Evolutionary conservation across 30 jellyfish, hydroid and myxozoan genomes (phyloP).

Genomic region (Aurelia coerulea): DNA sequence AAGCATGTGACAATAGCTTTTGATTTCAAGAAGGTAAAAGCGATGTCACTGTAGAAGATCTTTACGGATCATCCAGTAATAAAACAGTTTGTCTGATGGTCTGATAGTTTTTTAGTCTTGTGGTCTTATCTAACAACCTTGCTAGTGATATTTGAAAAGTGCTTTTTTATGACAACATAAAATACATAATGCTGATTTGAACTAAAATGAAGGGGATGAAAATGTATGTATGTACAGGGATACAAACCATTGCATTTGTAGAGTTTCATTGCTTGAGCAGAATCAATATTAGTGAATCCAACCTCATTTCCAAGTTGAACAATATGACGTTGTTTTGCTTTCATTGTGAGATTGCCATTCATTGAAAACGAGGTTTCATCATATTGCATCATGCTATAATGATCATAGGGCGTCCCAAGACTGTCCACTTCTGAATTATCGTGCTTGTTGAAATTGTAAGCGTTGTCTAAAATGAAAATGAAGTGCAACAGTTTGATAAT

Average conservation of each 20-base stretch:
- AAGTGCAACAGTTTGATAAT: background rate
- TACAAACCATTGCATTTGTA: conserved; percentile 83
- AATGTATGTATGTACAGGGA: background rate
- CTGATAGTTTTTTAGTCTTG: no score
- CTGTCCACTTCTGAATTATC: conserved; percentile 84
- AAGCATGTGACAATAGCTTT: no score
- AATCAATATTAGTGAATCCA: conserved; percentile 81
- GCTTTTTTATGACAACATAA: no score
- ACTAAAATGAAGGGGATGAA: no score
- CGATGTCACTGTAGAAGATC: no score
- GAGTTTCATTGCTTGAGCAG: conserved; percentile 73
- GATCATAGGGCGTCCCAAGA: conserved; percentile 86
- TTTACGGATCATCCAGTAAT: no score
- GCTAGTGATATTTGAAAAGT: no score
- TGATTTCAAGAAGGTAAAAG: no score
- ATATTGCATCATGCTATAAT: conserved; percentile 87
- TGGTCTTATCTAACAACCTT: no score
- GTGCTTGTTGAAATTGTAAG: conserved; percentile 74
- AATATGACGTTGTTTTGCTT: conserved; percentile 60
- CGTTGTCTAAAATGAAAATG: conserved; percentile 42
- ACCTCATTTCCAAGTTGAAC: conserved; percentile 96
- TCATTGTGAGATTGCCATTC: conserved; percentile 82
- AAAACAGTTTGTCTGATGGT: no score
- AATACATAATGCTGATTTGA: no score
- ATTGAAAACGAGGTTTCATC: conserved; percentile 84